Conservation (phyloP, 2,888 invertebrate genomes). For the Heteromurus nitidus region DNA sequence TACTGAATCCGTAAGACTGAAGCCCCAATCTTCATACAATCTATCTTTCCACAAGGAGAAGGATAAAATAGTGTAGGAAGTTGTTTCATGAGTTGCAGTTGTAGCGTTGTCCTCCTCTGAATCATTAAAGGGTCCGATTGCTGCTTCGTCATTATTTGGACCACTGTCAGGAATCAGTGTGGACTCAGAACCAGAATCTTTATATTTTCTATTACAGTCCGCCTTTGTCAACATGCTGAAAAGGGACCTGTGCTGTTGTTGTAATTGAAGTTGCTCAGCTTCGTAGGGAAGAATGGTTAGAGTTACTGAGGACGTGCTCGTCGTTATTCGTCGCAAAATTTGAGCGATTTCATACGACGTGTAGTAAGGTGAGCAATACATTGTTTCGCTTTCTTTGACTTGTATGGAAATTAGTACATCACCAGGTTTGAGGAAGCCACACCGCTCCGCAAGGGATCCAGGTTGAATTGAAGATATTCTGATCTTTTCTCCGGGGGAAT, state of each 20-base stretch:
- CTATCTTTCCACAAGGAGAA: constrained; percentile 69
- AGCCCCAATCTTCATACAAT: constrained; percentile 73
- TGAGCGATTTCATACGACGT: constrained; percentile 72
- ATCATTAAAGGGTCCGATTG: constrained; percentile 37
- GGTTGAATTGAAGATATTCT: constrained; percentile 71
- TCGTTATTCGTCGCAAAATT: constrained; percentile 69
- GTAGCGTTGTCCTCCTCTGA: constrained; percentile 7
- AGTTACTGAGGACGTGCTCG: constrained; percentile 61
- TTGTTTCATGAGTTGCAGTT: too few species aligned
- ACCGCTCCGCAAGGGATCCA: constrained; percentile 71
- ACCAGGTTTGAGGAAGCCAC: constrained; percentile 68
- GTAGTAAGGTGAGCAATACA: constrained; percentile 71
- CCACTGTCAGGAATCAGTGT: constrained; percentile 65
- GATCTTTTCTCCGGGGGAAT: constrained; percentile 69
- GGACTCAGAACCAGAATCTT: constrained; percentile 62
- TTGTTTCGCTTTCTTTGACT: constrained; percentile 66
- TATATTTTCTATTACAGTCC: constrained; percentile 29
- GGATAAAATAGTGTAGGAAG: constrained; percentile 39
- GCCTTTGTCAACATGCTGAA: constrained; percentile 49
- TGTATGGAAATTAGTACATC: constrained; percentile 70
- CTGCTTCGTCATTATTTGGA: too few species aligned
- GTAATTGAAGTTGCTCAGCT: constrained; percentile 44
- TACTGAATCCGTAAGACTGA: constrained; percentile 68
- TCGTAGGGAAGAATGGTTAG: constrained; percentile 69
- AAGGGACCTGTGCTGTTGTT: constrained; percentile 50